Evolutionary conservation across 2,888 invertebrate genomes (phyloP), one percentile per base, ranked within the genome.

Genomic region (Phrixothrix hirtus): DNA sequence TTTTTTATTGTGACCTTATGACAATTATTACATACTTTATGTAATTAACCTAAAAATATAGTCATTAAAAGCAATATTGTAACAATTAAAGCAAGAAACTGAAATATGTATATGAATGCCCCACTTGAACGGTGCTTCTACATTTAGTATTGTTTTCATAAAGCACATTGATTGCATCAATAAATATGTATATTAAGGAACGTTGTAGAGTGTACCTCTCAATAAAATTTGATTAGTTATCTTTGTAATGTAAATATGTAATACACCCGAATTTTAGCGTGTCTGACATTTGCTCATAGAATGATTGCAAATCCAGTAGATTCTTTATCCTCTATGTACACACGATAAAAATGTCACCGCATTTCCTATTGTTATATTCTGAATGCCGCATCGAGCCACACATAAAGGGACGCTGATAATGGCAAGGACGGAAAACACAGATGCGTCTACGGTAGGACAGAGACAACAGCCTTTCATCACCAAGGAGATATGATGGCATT

Each of bases 401-500:
- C 68, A 70, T 69, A 69, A 70, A 69, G 70, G 68, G 69, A 66
- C 67, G 63, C 63, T 60, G 69, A 69, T 70, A 69, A 70, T 70
- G 70, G 70, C 60, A 62, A 65, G 66, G 64, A 65, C 51, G 55
- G 63, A 58, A 59, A 59, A 7, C 49, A 59, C 45, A 55, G 46
- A 55, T 43, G 60, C 49, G 50, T 41, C 53, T 47, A 39, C 35
- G 34, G 57, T 59, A 49, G 25, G 56, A 60, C 47, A 62, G 64
- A 61, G 59, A 60, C 58, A 44, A 39, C 49, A 44, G 50, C 64
- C 58, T 64, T 72, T 72, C 72, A 72, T 71, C 71, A 68, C 69
- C 71, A 71, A 70, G 70, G 69, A 72, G 71, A 72, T 72, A 72
- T 71, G 72, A 72, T 70, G 72, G 71, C 64, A 71, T 72, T 72